Evolutionary conservation across 1,140 invertebrate genomes (phyloP), one percentile per base, ranked within the genome.

Genomic region (Himalopsyche phryganea): DNA sequence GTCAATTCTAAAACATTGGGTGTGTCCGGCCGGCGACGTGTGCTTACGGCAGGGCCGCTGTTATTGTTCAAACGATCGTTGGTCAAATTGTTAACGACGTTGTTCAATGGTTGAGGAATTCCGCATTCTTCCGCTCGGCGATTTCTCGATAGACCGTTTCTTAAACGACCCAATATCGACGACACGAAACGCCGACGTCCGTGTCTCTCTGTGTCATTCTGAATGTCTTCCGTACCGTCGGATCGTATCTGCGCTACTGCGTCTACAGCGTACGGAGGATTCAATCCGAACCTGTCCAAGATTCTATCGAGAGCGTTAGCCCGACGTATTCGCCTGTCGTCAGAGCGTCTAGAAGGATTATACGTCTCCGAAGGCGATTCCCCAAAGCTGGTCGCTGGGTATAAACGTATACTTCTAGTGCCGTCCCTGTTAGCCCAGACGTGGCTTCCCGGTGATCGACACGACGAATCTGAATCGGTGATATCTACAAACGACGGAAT

Each of bases 261-360:
- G 46, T 60, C 62, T 0, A 64, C 58, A 17, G 58, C 45, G 33
- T 64, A 64, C 3, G 62, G 62, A 7, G 62, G 58, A 17, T 64
- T 64, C n/a, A 64, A 50, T 14, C 62, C 62, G 18, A 64, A 64
- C 14, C 62, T 36, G 19, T 64, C 58, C n/a, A 64, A 50, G 18
- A 64, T 64, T 5, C 62, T 41, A 53, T 64, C 62, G 1, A 64
- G 36, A 1, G 62, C 62, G 35, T 64, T 64, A 0, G 62, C 53
- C 41, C 58, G 41, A 45, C 58, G 32, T 15, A 60, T 10, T 38
- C 58, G 13, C 38, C 62, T 6, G 35, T 49, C 51, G 20, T 63
- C 50, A 5, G 48, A 40, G 1, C 42, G 36, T 36, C 48, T 50
- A 14, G 32, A 36, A 1, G 48, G 15, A 9, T 41, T 14, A 14